Conservation (phyloP, 2,113 vertebrate genomes). For the Sander vitreus region DNA sequence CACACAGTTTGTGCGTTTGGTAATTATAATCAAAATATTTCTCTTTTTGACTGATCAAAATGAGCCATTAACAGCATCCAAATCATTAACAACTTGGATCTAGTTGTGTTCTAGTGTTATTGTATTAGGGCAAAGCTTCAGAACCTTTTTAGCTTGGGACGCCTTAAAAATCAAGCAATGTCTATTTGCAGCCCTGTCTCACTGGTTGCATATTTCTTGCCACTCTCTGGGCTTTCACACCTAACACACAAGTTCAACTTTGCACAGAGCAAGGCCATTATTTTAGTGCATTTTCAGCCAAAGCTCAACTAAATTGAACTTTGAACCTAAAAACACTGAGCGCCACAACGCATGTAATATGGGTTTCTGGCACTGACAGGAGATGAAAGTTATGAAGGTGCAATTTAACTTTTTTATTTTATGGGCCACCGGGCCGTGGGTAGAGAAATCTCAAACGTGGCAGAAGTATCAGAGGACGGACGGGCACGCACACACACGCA, state of each 20-base stretch:
- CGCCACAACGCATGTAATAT: too few species aligned
- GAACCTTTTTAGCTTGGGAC: background rate
- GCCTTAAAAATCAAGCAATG: background rate
- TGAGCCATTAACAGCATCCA: background rate
- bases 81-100: background rate
- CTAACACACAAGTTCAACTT: too few species aligned
- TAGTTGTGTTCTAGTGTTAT: background rate
- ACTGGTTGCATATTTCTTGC: background rate
- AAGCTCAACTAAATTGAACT: background rate
- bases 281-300: background rate
- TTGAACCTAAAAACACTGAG: too few species aligned
- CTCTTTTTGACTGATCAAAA: background rate
- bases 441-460: background rate
- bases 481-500: background rate
- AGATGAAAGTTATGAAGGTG: background rate
- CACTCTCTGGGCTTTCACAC: background rate
- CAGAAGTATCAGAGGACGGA: background rate
- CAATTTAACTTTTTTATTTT: background rate
- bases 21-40: too few species aligned
- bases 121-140: background rate
- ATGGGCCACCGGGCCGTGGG: too few species aligned
- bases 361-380: background rate
- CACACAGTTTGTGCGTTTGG: background rate
- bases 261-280: background rate
- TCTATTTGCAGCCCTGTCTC: background rate